A percentile compares a stretch with the other conserved stretches of the same genome.
Conservation (phyloP, 1,140 invertebrate species). For the Epicauta chinensis region DNA sequence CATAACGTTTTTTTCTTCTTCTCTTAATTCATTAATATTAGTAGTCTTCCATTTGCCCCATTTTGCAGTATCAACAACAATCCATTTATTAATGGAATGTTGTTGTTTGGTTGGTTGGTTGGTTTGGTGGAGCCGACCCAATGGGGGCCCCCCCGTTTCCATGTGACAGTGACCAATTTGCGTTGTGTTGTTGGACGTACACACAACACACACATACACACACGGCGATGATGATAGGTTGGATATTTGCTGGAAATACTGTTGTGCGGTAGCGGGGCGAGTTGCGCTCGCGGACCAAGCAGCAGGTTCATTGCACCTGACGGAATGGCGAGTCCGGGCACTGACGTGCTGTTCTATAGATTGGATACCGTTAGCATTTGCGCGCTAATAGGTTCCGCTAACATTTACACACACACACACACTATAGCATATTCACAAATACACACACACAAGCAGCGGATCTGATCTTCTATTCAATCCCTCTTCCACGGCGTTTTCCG, state of each 20-base stretch:
- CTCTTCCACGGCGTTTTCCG: too few relatives aligned
- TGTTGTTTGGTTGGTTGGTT: not conserved
- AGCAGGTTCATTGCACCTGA: constrained; percentile 40
- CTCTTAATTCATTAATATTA: too few relatives aligned
- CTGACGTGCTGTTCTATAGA: constrained; percentile 28
- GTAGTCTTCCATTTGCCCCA: too few relatives aligned
- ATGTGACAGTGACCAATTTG: constrained; percentile 34
- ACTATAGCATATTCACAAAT: too few relatives aligned
- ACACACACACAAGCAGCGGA: constrained; percentile 11
- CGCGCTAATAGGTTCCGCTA: constrained; percentile 40
- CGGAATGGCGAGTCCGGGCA: constrained; percentile 38
- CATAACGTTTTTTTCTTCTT: too few relatives aligned
- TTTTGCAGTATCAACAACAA: too few relatives aligned
- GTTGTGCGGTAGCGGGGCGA: constrained; percentile 5
- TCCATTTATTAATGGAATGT: too few relatives aligned
- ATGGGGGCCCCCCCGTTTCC: constrained; percentile 17
- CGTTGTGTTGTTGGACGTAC: not conserved
- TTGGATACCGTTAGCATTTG: constrained; percentile 31
- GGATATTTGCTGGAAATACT: too few relatives aligned
- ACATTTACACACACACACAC: constrained; percentile 16
- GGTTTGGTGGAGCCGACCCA: constrained; percentile 10
- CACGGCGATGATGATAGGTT: too few relatives aligned
- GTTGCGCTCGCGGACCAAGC: constrained; percentile 12
- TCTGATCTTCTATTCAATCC: constrained; percentile 9
- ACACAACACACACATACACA: too few relatives aligned